A percentile compares a stretch with the other conserved stretches of the same genome.
Conservation (phyloP, 2,888 invertebrate species). For the Carpatolechia fugitivella region DNA sequence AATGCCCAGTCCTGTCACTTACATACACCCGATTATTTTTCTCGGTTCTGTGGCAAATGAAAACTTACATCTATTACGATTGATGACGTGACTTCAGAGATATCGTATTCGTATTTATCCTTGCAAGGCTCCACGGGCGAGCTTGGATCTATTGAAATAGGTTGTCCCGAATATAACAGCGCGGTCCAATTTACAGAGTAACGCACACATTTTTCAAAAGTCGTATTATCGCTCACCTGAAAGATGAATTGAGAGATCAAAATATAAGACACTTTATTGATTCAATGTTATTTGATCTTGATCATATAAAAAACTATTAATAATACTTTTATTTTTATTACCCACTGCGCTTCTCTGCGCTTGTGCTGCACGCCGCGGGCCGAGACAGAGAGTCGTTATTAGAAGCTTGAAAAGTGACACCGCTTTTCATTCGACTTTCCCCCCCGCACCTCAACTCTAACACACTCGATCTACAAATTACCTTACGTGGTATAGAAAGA, state of each 20-base stretch:
- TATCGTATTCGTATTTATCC: constrained; percentile 90
- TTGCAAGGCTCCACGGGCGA: constrained; percentile 85
- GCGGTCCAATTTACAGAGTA: constrained; percentile 87
- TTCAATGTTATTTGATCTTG: too few relatives aligned
- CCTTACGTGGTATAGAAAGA: constrained; percentile 83
- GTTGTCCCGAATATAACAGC: constrained; percentile 54
- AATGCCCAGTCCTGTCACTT: too few relatives aligned
- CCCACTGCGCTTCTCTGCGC: too few relatives aligned
- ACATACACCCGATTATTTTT: too few relatives aligned
- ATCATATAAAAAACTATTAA: too few relatives aligned
- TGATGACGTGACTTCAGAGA: constrained; percentile 84
- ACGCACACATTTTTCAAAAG: constrained; percentile 84
- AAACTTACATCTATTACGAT: constrained; percentile 90
- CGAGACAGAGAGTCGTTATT: too few relatives aligned
- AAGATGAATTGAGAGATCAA: constrained; percentile 23
- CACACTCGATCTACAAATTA: constrained; percentile 33
- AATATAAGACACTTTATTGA: not conserved
- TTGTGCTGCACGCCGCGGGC: too few relatives aligned
- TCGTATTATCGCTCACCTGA: constrained; percentile 55
- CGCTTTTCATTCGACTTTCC: too few relatives aligned
- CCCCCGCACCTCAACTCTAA: too few relatives aligned
- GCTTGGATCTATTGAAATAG: constrained; percentile 62
- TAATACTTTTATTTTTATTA: too few relatives aligned
- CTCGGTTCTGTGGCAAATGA: too few relatives aligned
- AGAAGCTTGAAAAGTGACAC: too few relatives aligned